Evolutionary conservation across 2,888 invertebrate genomes (phyloP), one percentile per base, ranked within the genome.

Genomic region (Agrotis ipsilon): DNA sequence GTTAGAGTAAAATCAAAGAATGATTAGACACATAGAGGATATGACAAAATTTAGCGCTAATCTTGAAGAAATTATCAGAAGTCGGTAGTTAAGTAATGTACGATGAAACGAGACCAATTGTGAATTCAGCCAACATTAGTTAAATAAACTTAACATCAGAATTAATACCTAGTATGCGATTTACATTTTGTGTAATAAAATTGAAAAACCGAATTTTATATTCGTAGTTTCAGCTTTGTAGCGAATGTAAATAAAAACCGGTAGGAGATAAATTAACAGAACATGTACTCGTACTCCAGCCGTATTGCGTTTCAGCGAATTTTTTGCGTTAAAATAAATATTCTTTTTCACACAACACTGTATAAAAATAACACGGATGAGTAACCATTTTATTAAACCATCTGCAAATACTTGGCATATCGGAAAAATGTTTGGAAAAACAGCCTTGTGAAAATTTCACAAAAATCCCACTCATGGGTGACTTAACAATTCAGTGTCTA

Each of bases 181-280:
- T 69, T 69, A 77, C 43, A 72, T 60, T 46, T 71, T 65, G 61
- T 65, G 45, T 84, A 74, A 72, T 72, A 67, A 68, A 73, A 70
- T 11, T 68, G 43, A 72, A 67, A 79, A 83, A 65, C 83, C 72
- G 80, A 82, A 71, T 84, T 84, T 83, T 64, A 58, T 79, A 79
- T 70, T 64, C 68, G 68, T 81, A 84, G 75, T 74, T 75, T 69
- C 70, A 66, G 84, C 84, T 83, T 80, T 69, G 66, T 83, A 79
- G 79, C 43, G 48, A 57, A 58, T 72, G 65, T 84, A 83, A 65
- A 80, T 74, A 79, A 61, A 32, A 52, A 4, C 54, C 18, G 19
- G 39, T 74, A 74, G 55, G 19, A 52, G 32, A 63, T 62, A 52
- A 63, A 67, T 70, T 51, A 59, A 62, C 11, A 9, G 32, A 78